Percentiles rank a stretch among this genome's conserved stretches.
These are phyloP conservation scores for Netelia fuscicornis DNA, from an alignment of 2,888 invertebrate genomes.

Conservation along the genomic window DNA sequence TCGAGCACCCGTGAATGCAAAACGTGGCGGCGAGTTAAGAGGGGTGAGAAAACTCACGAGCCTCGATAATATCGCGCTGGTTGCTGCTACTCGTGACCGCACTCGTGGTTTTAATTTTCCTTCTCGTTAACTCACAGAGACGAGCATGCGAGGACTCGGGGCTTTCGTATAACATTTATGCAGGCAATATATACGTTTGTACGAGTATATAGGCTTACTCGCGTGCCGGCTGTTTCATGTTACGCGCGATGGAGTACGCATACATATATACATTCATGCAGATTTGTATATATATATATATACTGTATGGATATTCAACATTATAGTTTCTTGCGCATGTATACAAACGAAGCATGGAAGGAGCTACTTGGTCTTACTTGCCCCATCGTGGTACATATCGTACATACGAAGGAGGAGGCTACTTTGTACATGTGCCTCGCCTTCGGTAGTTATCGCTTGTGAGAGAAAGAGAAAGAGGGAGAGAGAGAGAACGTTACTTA, in stretches of 20 bases:
- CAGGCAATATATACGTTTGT: slow-evolving; percentile 7
- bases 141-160: slow-evolving; percentile 57
- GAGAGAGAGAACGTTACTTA: slow-evolving; percentile 68
- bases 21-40: slow-evolving; percentile 6
- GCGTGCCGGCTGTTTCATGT: slow-evolving; percentile 64
- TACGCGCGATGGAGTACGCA: slow-evolving; percentile 43
- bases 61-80: slow-evolving; percentile 69
- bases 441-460: slow-evolving; percentile 76
- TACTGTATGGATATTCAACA: neutral
- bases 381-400: slow-evolving; percentile 54
- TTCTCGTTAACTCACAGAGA: slow-evolving; percentile 69
- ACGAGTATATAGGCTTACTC: slow-evolving; percentile 41
- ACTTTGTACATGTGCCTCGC: slow-evolving; percentile 56
- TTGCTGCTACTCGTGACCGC: slow-evolving; percentile 62
- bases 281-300: neutral
- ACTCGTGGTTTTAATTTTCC: slow-evolving; percentile 72
- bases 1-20: slow-evolving; percentile 13
- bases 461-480: slow-evolving; percentile 14
- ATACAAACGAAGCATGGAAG: slow-evolving; percentile 38
- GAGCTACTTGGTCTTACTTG: slow-evolving; percentile 41
- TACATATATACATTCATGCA: slow-evolving; percentile 1
- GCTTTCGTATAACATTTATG: slow-evolving; percentile 16
- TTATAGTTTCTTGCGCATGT: neutral
- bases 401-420: slow-evolving; percentile 67
- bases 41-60: slow-evolving; percentile 38